phyloP scores from a whole-genome alignment of 2,797 vertebrate genomes.

The Anguilla marmorata region DNA sequence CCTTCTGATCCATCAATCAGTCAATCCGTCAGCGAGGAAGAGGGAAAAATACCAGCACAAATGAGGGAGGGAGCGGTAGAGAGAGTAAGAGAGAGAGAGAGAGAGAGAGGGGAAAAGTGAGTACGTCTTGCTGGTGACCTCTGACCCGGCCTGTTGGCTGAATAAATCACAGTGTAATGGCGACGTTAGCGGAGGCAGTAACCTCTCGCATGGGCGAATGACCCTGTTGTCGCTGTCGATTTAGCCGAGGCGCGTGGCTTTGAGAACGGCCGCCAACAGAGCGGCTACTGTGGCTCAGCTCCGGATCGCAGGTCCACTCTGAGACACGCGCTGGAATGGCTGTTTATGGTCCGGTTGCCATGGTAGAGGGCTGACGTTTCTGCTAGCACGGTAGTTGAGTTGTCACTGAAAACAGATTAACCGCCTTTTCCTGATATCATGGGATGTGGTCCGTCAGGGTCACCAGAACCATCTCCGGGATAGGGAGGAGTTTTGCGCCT shows the following conservation, averaged over 20 bases:
- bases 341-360: slow-evolving; percentile 58
- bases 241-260: slow-evolving; percentile 31
- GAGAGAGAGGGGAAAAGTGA: not conserved
- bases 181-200: slow-evolving; percentile 38
- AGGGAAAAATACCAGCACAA: not conserved
- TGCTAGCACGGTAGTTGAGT: slow-evolving; percentile 50
- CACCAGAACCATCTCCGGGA: slow-evolving; percentile 27
- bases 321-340: slow-evolving; percentile 55
- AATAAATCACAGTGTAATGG: slow-evolving; percentile 35
- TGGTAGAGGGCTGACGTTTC: slow-evolving; percentile 58
- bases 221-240: slow-evolving; percentile 36
- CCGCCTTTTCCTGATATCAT: slow-evolving; percentile 56
- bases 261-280: slow-evolving; percentile 30
- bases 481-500: slow-evolving; percentile 31
- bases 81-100: not conserved
- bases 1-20: not conserved
- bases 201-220: slow-evolving; percentile 44
- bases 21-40: not conserved
- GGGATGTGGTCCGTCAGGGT: slow-evolving; percentile 53
- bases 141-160: slow-evolving; percentile 35
- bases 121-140: slow-evolving; percentile 40
- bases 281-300: slow-evolving; percentile 32
- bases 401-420: slow-evolving; percentile 61
- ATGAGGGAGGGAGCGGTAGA: not conserved
- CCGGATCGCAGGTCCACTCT: slow-evolving; percentile 37